Evolutionary conservation across 2,113 vertebrate genomes (phyloP).

Genomic region (Sterrhoptilus dennistouni): DNA sequence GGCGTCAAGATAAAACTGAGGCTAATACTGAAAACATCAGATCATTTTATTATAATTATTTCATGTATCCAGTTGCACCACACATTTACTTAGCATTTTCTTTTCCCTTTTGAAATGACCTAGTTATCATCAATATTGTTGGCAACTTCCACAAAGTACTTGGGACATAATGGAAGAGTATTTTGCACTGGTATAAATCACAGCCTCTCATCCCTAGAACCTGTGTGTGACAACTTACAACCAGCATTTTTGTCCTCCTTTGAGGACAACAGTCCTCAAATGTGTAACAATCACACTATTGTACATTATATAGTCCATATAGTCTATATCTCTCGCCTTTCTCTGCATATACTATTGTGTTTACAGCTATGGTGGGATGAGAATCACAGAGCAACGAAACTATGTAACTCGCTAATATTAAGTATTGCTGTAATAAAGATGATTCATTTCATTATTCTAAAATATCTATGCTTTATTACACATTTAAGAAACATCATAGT

Average conservation of each 20-base stretch:
- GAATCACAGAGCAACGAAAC: not conserved
- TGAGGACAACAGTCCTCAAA: not conserved
- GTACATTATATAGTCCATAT: not conserved
- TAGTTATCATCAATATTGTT: not conserved
- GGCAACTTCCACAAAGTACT: not conserved
- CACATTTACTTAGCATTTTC: not conserved
- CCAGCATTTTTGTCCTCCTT: not conserved
- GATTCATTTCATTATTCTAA: not conserved
- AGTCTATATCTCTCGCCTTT: not conserved
- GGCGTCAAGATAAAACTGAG: not conserved
- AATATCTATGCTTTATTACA: not conserved
- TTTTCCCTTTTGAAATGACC: not conserved
- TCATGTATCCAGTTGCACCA: not conserved
- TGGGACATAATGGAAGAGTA: not conserved
- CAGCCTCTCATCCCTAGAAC: not conserved
- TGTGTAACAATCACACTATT: not conserved
- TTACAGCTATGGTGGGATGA: not conserved
- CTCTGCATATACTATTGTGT: not conserved
- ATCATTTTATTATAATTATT: not conserved
- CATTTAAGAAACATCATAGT: not conserved
- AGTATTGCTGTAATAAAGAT: not conserved
- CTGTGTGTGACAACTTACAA: not conserved
- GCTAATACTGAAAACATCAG: not conserved
- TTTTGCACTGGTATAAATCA: not conserved
- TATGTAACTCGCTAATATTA: not conserved